Evolutionary conservation across 2,113 vertebrate species (phyloP).

Genomic region (Eudyptes chrysolophus): DNA sequence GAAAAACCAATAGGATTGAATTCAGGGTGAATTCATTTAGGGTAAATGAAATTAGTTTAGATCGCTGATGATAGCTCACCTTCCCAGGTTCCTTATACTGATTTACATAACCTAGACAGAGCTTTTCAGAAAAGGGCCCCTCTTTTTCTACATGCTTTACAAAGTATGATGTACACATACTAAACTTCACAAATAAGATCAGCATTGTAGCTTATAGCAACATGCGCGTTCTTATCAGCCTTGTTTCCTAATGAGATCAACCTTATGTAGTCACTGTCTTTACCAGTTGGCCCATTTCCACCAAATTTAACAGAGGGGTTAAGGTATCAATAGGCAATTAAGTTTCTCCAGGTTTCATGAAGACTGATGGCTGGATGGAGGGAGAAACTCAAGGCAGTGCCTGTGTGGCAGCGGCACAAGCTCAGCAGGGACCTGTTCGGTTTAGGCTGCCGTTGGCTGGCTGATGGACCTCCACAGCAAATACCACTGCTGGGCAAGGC

Average conservation of each 20-base stretch:
- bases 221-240: rapidly evolving
- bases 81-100: neutral
- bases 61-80: neutral
- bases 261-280: neutral
- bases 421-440: neutral
- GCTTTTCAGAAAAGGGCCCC: neutral
- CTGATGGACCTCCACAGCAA: neutral
- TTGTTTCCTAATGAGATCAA: neutral
- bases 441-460: rapidly evolving
- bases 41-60: neutral
- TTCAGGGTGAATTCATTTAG: neutral
- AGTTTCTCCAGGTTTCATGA: neutral
- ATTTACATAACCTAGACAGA: neutral
- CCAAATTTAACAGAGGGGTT: neutral
- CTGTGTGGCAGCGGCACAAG: rapidly evolving
- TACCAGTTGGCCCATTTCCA: neutral
- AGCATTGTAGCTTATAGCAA: neutral
- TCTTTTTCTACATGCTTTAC: neutral
- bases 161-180: rapidly evolving
- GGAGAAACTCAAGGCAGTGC: neutral
- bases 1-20: neutral
- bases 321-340: neutral
- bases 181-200: neutral
- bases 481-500: neutral
- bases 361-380: neutral